Evolutionary conservation across 2,888 invertebrate genomes (phyloP).

Genomic region (Polylopha cassiicola): DNA sequence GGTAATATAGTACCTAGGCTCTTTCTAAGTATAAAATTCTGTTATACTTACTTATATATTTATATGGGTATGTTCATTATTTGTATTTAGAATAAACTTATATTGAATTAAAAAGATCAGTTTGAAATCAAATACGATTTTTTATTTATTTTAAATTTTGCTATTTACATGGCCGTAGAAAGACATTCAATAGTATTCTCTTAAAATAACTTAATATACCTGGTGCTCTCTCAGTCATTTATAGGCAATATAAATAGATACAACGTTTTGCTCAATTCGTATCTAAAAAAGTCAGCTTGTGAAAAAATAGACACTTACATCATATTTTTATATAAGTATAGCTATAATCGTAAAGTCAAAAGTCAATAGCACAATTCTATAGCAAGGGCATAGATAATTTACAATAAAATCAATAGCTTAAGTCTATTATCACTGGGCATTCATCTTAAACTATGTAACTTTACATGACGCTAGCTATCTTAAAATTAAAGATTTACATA

Average conservation of each 20-base stretch:
- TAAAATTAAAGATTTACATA: conserved; percentile 53
- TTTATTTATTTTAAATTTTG: conserved; percentile 49
- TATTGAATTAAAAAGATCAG: conserved; percentile 23
- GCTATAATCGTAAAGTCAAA: conserved; percentile 43
- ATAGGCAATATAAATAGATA: conserved; percentile 27
- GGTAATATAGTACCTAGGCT: conserved; percentile 26
- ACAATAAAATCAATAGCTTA: conserved; percentile 61
- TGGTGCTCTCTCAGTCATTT: conserved; percentile 66
- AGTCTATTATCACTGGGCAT: conserved; percentile 74
- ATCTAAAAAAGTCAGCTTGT: conserved; percentile 19
- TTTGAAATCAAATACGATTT: conserved; percentile 50
- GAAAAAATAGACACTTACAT: conserved; percentile 20
- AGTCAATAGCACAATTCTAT: conserved; percentile 56
- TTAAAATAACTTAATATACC: conserved; percentile 69
- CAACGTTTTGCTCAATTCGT: conserved; percentile 10
- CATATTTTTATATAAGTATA: conserved; percentile 37
- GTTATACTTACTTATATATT: too few species aligned
- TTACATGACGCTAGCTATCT: conserved; percentile 43
- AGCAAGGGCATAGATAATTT: conserved; percentile 51
- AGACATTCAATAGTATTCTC: conserved; percentile 61
- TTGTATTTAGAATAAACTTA: conserved; percentile 1
- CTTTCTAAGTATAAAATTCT: too few species aligned
- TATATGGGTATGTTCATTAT: background rate
- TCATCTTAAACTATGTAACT: conserved; percentile 50
- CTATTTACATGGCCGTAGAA: conserved; percentile 74